Conservation (phyloP, 2,797 vertebrate genomes). For the Poecile montanus region DNA sequence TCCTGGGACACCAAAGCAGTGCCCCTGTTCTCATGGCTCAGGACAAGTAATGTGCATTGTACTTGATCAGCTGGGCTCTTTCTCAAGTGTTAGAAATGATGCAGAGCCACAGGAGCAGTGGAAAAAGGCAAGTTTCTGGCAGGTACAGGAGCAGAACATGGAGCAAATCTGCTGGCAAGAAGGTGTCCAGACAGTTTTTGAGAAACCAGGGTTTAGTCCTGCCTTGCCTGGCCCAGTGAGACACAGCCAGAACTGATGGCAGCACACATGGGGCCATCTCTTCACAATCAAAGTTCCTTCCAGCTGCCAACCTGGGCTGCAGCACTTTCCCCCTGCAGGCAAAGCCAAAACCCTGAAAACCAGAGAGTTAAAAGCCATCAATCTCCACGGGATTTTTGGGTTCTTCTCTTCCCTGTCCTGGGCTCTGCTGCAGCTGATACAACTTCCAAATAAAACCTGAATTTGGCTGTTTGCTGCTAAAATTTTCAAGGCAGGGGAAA, state of each 20-base stretch:
- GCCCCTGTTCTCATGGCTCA: neutral
- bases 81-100: neutral
- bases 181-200: neutral
- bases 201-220: neutral
- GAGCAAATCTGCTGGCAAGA: neutral
- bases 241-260: rapidly evolving
- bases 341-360: neutral
- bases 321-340: neutral
- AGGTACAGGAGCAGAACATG: neutral
- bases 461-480: neutral
- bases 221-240: neutral
- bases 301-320: neutral
- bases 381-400: neutral
- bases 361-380: neutral
- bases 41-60: neutral
- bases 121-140: neutral
- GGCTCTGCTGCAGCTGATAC: neutral
- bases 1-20: neutral
- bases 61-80: neutral
- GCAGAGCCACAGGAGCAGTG: neutral
- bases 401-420: neutral
- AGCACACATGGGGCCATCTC: no score
- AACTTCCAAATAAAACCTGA: neutral
- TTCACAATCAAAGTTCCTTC: neutral
- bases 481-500: neutral